Conservation (phyloP, 2,113 vertebrate genomes). For the Vireo altiloquus region DNA sequence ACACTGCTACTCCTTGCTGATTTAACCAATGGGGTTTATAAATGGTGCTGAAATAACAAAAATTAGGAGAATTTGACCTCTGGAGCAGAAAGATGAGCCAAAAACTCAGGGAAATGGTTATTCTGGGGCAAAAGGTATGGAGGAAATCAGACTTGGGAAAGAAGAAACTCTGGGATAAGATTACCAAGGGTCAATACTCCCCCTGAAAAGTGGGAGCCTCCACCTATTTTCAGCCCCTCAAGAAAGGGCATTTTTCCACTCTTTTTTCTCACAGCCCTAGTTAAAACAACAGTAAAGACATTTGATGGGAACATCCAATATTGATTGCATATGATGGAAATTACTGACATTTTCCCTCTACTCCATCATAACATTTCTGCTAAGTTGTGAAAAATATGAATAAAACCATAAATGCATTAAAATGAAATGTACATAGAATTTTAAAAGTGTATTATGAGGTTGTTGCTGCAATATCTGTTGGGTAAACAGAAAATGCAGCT, state of each 20-base stretch:
- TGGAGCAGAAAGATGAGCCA: neutral
- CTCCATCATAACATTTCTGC: neutral
- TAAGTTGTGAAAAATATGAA: neutral
- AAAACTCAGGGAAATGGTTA: neutral
- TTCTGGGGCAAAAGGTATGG: neutral
- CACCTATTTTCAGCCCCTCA: neutral
- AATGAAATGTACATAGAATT: neutral
- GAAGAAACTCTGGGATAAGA: neutral
- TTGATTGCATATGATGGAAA: neutral
- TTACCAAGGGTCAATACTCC: neutral
- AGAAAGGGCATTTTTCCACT: neutral
- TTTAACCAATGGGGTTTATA: neutral
- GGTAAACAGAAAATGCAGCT: constrained; percentile 54
- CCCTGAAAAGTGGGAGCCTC: neutral
- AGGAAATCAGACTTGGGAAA: neutral
- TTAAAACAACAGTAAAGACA: neutral
- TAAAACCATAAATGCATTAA: constrained; percentile 9
- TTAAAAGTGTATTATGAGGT: neutral
- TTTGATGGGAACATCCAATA: neutral
- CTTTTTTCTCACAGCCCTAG: neutral
- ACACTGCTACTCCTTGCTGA: neutral
- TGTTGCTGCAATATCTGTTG: constrained; percentile 17
- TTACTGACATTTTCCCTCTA: neutral
- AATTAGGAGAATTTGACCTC: neutral
- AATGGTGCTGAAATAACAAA: neutral